Evolutionary conservation across 2,888 invertebrate species (phyloP).

Genomic region (Ectropis crepuscularia): DNA sequence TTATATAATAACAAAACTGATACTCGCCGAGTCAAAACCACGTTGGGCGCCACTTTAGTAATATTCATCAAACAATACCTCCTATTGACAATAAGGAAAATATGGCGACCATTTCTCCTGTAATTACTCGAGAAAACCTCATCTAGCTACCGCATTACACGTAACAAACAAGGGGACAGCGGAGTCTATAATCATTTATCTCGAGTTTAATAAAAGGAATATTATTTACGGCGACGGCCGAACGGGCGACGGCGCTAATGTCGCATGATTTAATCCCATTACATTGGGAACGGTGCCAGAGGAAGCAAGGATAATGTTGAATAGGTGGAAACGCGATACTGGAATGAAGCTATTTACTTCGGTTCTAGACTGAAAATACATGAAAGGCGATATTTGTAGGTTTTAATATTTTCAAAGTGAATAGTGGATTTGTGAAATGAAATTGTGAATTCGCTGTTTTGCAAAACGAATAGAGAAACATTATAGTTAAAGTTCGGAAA

Average conservation of each 20-base stretch:
- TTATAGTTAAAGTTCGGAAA: too few relatives aligned
- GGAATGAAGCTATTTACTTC: conserved; percentile 16
- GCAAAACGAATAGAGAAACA: too few relatives aligned
- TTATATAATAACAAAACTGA: too few relatives aligned
- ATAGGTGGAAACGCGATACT: conserved; percentile 29
- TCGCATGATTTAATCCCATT: conserved; percentile 83
- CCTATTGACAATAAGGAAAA: conserved; percentile 30
- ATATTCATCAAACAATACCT: conserved; percentile 7
- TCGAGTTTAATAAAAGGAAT: conserved; percentile 84
- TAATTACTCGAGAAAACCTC: conserved; percentile 50
- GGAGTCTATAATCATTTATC: conserved; percentile 84
- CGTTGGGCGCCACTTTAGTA: conserved; percentile 21
- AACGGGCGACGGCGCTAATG: conserved; percentile 69
- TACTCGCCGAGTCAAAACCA: not conserved
- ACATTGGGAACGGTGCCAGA: conserved; percentile 77
- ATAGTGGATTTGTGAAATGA: too few relatives aligned
- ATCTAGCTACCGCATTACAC: conserved; percentile 51
- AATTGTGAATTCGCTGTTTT: too few relatives aligned
- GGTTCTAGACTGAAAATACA: not conserved
- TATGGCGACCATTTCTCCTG: conserved; percentile 40
- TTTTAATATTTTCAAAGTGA: too few relatives aligned
- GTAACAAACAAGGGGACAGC: conserved; percentile 69
- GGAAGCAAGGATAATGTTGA: conserved; percentile 39
- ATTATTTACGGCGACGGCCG: conserved; percentile 80
- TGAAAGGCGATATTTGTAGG: too few relatives aligned